Percentiles rank a stretch among this genome's conserved stretches.
Conservation (phyloP, 2,888 invertebrate genomes). For the Eucera pruinosa region DNA sequence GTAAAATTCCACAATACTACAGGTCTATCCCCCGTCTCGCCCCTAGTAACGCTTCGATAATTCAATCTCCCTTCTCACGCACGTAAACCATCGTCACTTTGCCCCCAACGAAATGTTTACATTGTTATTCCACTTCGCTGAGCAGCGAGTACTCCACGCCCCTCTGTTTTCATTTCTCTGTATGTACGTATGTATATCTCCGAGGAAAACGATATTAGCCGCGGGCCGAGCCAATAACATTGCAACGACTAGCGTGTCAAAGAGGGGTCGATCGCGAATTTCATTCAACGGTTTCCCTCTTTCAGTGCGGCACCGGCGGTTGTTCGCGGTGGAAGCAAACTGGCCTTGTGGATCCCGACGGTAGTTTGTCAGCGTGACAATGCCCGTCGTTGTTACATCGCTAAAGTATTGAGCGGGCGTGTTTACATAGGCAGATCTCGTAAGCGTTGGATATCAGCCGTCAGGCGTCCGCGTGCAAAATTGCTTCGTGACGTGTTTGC, state of each 20-base stretch:
- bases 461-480: slow-evolving; percentile 63
- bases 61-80: too few species aligned
- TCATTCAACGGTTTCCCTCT: slow-evolving; percentile 31
- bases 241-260: neutral
- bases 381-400: slow-evolving; percentile 51
- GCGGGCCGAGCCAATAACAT: slow-evolving; percentile 5
- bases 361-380: slow-evolving; percentile 62
- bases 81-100: too few species aligned
- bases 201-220: neutral
- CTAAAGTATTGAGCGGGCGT: slow-evolving; percentile 64
- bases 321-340: slow-evolving; percentile 13
- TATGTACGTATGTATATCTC: too few species aligned
- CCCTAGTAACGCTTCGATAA: too few species aligned
- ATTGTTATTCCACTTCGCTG: too few species aligned
- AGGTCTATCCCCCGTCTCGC: too few species aligned
- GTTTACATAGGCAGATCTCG: slow-evolving; percentile 71
- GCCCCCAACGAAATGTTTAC: too few species aligned
- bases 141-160: too few species aligned
- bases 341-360: slow-evolving; percentile 43
- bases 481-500: slow-evolving; percentile 72
- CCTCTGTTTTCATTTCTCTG: too few species aligned
- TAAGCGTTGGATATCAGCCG: slow-evolving; percentile 69
- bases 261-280: slow-evolving; percentile 23
- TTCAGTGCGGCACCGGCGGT: neutral
- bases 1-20: too few species aligned